Percentiles rank a stretch among this genome's conserved stretches.
Conservation (phyloP, 2,888 invertebrate genomes). For the Nomada fucata region DNA sequence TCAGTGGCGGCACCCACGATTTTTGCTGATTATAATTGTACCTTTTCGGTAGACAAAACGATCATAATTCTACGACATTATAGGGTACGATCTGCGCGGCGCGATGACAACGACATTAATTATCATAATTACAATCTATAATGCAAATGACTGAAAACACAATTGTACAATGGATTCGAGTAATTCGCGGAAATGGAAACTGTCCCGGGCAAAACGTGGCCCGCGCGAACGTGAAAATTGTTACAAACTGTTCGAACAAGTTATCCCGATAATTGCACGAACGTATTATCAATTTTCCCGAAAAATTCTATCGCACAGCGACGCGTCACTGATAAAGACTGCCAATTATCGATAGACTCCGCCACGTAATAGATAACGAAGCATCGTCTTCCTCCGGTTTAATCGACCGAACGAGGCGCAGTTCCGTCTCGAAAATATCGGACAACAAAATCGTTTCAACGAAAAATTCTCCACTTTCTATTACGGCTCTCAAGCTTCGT, state of each 20-base stretch:
- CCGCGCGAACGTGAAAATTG: constrained; percentile 4
- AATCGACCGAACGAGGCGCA: not conserved
- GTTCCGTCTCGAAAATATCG: not conserved
- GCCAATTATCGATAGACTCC: not conserved
- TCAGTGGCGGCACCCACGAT: constrained; percentile 1
- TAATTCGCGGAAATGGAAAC: constrained; percentile 12
- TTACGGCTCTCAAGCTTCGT: not conserved
- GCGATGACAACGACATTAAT: constrained; percentile 19
- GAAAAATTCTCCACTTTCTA: too few relatives aligned
- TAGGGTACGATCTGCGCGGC: not conserved
- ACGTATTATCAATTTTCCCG: not conserved
- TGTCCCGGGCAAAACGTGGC: not conserved
- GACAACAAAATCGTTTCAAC: not conserved
- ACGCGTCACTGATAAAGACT: not conserved
- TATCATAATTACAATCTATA: constrained; percentile 31
- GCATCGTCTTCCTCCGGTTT: not conserved
- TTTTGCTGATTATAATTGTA: constrained; percentile 30
- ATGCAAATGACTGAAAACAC: constrained; percentile 1
- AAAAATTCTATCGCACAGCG: not conserved
- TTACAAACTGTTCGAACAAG: not conserved
- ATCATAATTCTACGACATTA: constrained; percentile 5
- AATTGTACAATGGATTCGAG: not conserved
- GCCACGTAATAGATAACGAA: not conserved
- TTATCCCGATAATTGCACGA: not conserved
- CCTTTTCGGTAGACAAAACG: not conserved